Conservation (phyloP, 2,797 vertebrate genomes). For the Dromococcyx pavoninus region DNA sequence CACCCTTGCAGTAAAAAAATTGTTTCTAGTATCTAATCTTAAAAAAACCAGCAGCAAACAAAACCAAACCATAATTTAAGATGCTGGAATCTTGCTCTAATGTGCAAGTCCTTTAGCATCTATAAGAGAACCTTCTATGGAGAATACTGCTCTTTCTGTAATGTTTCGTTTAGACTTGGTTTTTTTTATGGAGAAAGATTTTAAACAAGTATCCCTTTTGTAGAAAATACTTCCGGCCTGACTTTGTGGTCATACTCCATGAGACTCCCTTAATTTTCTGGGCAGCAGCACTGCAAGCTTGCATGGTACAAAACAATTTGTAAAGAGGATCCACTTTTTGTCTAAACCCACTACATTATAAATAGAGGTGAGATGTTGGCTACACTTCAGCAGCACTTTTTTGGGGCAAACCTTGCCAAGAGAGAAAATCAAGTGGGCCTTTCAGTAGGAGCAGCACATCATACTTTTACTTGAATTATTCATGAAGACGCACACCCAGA, state of each 20-base stretch:
- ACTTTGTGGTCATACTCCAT: not conserved
- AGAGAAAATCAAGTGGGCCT: slow-evolving; percentile 1
- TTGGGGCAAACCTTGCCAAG: not conserved
- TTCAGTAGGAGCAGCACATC: not conserved
- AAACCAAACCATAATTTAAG: not conserved
- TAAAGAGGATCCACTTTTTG: slow-evolving; percentile 29
- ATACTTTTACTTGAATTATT: slow-evolving; percentile 26
- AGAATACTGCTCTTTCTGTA: not conserved
- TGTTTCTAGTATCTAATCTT: too few relatives aligned
- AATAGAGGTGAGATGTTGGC: slow-evolving; percentile 45
- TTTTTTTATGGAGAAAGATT: not conserved
- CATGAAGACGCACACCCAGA: not conserved
- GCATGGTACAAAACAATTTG: not conserved
- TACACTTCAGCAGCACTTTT: not conserved
- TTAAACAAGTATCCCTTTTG: not conserved
- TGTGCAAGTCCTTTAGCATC: not conserved
- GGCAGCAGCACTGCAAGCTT: not conserved
- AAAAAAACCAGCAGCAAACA: not conserved
- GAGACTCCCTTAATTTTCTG: not conserved
- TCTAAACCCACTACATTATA: slow-evolving; percentile 33
- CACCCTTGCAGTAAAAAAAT: too few relatives aligned
- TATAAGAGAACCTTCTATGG: not conserved
- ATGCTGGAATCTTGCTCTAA: not conserved
- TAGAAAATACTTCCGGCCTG: not conserved
- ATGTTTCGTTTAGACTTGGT: not conserved